Conservation (phyloP, 2,113 vertebrate species). For the Odontophorus gujanensis region DNA sequence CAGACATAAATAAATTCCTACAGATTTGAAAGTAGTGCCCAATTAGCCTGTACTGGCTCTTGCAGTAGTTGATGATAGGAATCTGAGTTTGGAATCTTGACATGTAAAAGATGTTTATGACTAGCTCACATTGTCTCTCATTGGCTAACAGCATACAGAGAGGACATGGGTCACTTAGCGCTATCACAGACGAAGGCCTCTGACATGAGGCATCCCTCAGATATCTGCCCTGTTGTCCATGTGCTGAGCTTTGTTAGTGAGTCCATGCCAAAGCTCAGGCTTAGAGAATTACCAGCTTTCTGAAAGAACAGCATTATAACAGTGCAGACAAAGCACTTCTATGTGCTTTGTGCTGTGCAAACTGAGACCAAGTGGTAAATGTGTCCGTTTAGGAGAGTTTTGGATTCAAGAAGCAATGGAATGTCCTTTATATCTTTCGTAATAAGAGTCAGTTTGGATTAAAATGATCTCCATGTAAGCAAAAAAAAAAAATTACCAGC, state of each 20-base stretch:
- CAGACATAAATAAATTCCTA: not conserved
- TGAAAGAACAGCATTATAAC: constrained; percentile 59
- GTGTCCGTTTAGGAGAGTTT: constrained; percentile 54
- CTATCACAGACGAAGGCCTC: constrained; percentile 45
- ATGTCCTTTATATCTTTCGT: constrained; percentile 61
- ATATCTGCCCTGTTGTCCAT: not conserved
- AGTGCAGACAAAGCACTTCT: constrained; percentile 50
- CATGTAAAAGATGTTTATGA: constrained; percentile 46
- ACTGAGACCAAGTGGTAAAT: constrained; percentile 49
- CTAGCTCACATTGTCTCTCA: not conserved
- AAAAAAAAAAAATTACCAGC: constrained; percentile 43
- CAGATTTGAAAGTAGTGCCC: constrained; percentile 15
- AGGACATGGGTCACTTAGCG: constrained; percentile 31
- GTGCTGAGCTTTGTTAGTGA: constrained; percentile 28
- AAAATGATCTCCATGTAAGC: constrained; percentile 66
- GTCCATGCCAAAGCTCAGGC: constrained; percentile 8
- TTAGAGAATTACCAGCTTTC: constrained; percentile 41
- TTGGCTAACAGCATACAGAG: not conserved
- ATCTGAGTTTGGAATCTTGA: constrained; percentile 48
- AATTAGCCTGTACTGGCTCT: constrained; percentile 47
- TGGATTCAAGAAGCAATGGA: constrained; percentile 46
- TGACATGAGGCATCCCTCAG: constrained; percentile 39
- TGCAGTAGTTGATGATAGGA: constrained; percentile 45
- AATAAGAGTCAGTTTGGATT: constrained; percentile 66
- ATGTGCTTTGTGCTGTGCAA: constrained; percentile 62